These are phyloP conservation scores for Oryzaephilus surinamensis DNA, from an alignment of 1,140 invertebrate genomes.

Conservation along the genomic window DNA sequence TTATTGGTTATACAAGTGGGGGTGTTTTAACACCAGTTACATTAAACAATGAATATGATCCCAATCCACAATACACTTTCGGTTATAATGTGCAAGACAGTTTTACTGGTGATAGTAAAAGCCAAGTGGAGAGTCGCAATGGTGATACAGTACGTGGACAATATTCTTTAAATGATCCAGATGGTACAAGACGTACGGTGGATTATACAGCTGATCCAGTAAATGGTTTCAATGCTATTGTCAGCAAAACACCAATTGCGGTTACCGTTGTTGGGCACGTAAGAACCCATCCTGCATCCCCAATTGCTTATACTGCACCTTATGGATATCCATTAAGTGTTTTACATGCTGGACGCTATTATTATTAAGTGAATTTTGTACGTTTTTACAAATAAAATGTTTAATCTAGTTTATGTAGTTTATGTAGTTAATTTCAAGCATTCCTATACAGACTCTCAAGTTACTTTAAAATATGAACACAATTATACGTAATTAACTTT, in stretches of 20 bases:
- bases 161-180: conserved; percentile 52
- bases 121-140: conserved; percentile 42
- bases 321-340: too few relatives aligned
- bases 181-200: conserved; percentile 51
- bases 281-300: too few relatives aligned
- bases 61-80: conserved; percentile 42
- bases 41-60: conserved; percentile 24
- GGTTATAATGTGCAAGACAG: conserved; percentile 45
- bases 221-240: conserved; percentile 41
- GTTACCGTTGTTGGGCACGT: neutral
- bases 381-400: too few relatives aligned
- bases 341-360: too few relatives aligned
- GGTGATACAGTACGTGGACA: conserved; percentile 55
- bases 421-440: too few relatives aligned
- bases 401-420: too few relatives aligned
- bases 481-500: too few relatives aligned
- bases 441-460: too few relatives aligned
- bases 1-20: too few relatives aligned
- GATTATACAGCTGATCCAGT: conserved; percentile 51
- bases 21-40: neutral
- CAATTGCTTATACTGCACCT: too few relatives aligned
- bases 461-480: too few relatives aligned
- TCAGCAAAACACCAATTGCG: conserved; percentile 27
- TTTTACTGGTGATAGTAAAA: conserved; percentile 46
- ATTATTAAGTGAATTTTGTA: too few relatives aligned